Evolutionary conservation across 1,140 invertebrate genomes (phyloP), one percentile per base, ranked within the genome.

Genomic region (Ostrea edulis): DNA sequence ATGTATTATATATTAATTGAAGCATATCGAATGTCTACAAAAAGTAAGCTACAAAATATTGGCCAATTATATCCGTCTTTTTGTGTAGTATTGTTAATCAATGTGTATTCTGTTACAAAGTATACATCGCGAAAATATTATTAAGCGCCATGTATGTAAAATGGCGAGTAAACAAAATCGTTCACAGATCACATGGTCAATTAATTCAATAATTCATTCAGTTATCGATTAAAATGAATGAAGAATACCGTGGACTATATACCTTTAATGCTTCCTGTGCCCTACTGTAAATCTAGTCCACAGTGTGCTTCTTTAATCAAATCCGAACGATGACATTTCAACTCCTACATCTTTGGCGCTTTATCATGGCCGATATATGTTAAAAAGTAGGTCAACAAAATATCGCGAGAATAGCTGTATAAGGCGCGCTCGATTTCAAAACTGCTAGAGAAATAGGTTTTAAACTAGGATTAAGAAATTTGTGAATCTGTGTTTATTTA

Each of bases 321-420:
- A 52, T 51, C 29, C 58, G 54, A 25, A 14, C 22, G 25, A 35
- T 77, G 68, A 77, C 68, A 77, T 85, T 85, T 85, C 44, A 22
- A 52, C 62, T 52, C 35, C 84, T 62, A 85, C 55, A 65, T 85
- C 62, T 58, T 85, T 65, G 44, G 29, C 55, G 55, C 84, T 85
- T 35, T 51, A 85, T 68, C 68, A 77, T 77, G 68, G 68, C 68
- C 14, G 68, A 77, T 35, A 29, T 77, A 77, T 77, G 22, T 29
- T n/a, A n/a, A 29, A 77, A 77, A 77, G 22, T 77, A 35, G 68
- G 68, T 77, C 68, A 77, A 77, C 29, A 25, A 77, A 77, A 35
- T 77, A 25, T 77, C 68, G 68, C 68, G 68, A 77, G 22, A 77
- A 14, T 71, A 25, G 29, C 8, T 35, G 22, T 58, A 22, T 77